Conservation (phyloP, 2,888 invertebrate genomes). For the Spodoptera littoralis region DNA sequence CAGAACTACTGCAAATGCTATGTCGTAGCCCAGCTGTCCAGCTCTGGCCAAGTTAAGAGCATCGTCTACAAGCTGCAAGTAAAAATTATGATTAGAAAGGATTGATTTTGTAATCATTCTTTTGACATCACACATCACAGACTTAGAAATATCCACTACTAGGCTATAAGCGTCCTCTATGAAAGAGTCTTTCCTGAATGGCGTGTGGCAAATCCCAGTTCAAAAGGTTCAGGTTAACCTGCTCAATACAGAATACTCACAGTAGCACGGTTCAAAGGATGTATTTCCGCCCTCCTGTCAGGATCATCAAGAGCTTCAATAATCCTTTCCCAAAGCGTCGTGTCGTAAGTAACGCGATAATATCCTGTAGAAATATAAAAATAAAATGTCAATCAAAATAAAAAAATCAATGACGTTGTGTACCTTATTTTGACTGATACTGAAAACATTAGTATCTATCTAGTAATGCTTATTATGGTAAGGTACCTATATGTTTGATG, state of each 20-base stretch:
- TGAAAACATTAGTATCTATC: no score
- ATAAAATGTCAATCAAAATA: not conserved
- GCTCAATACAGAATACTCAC: slow-evolving; percentile 61
- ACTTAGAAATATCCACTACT: not conserved
- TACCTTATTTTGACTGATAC: no score
- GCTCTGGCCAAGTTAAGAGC: slow-evolving; percentile 91
- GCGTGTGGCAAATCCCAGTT: no score
- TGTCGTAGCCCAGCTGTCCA: slow-evolving; percentile 89
- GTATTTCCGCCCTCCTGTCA: slow-evolving; percentile 88
- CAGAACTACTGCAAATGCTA: slow-evolving; percentile 91
- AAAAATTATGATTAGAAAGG: slow-evolving; percentile 9
- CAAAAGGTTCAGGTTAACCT: no score
- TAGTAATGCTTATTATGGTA: no score
- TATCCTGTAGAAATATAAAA: slow-evolving; percentile 76
- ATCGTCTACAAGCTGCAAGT: slow-evolving; percentile 93
- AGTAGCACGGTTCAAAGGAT: slow-evolving; percentile 91
- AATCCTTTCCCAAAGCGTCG: slow-evolving; percentile 90
- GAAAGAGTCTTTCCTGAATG: no score
- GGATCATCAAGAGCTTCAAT: slow-evolving; percentile 87
- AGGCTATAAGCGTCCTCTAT: no score
- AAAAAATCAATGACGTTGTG: no score
- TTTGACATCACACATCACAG: not conserved
- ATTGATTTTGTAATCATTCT: not conserved
- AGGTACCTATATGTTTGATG: no score
- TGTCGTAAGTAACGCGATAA: slow-evolving; percentile 92